Conservation (phyloP, 2,113 vertebrate genomes). For the Ailuropoda melanoleuca region DNA sequence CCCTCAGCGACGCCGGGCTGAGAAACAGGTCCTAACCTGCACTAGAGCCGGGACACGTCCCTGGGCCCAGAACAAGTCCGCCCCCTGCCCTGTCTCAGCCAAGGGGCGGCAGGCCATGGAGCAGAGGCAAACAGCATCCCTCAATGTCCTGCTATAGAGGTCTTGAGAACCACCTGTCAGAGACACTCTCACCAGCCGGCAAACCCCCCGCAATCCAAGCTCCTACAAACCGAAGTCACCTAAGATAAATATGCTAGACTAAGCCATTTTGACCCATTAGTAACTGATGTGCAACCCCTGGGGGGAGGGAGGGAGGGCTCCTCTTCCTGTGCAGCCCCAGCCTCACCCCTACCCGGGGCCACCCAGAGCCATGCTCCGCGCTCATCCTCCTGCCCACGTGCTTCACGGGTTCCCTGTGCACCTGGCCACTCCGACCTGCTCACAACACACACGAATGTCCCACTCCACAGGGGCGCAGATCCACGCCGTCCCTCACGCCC, state of each 20-base stretch:
- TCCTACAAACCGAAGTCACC: neutral
- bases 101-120: neutral
- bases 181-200: neutral
- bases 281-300: neutral
- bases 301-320: too few relatives aligned
- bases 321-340: neutral
- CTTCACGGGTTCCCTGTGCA: neutral
- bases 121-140: neutral
- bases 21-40: neutral
- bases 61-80: neutral
- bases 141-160: neutral
- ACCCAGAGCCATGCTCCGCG: neutral
- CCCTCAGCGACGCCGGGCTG: rapidly evolving
- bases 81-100: neutral
- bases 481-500: rapidly evolving
- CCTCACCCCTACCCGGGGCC: neutral
- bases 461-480: neutral
- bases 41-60: neutral
- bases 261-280: neutral
- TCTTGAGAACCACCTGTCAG: neutral
- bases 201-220: too few relatives aligned
- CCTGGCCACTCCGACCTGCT: neutral
- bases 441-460: neutral
- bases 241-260: neutral
- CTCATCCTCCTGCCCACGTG: rapidly evolving